Evolutionary conservation across 2,888 invertebrate species (phyloP), one percentile per base, ranked within the genome.

Genomic region (Galerucella nymphaeae): DNA sequence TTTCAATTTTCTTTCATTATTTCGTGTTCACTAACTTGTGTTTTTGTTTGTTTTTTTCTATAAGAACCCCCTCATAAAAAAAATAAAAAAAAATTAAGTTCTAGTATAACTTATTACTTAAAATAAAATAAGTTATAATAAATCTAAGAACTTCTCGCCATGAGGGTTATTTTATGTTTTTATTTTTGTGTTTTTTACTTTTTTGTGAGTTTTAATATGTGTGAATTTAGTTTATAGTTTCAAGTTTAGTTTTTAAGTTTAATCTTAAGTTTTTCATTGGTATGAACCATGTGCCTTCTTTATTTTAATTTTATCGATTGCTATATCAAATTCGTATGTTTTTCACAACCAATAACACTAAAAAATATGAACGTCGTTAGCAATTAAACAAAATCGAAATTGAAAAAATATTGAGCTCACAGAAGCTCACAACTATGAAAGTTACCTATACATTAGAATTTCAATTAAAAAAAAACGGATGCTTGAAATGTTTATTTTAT

Each of bases 31-130:
- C 50, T 69, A 42, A 48, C 20, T 62, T 62, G 61, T 9, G 16
- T 53, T 53, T 69, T 53, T 69, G 53, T 55, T 53, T 69, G 69
- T 69, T 41, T 69, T 68, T 42, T 58, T 20, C 55, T 38, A 69
- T 63, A 62, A 69, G 62, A 69, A 69, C 62, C 62, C 69, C 69
- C 69, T 69, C 69, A 62, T 67, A 69, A 69, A 69, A 69, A 69
- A 69, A 62, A 41, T 13, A 16, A 16, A 30, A 68, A 68, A 68
- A 48, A 61, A 68, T 55, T n/a, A 23, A 20, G n/a, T 57, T 67
- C 58, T 66, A 66, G 48, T 45, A 20, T 23, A 63, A n/a, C 45
- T 18, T 14, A 13, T n/a, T 63, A 63, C 13, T 8, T 20, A 53
- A 64, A 64, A 64, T 50, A 50, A 30, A 50, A 42, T 45, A 18